Percentiles rank a stretch among this genome's conserved stretches.
phyloP scores from a whole-genome alignment of 1,140 invertebrate species.

The Orchestia grillus region DNA sequence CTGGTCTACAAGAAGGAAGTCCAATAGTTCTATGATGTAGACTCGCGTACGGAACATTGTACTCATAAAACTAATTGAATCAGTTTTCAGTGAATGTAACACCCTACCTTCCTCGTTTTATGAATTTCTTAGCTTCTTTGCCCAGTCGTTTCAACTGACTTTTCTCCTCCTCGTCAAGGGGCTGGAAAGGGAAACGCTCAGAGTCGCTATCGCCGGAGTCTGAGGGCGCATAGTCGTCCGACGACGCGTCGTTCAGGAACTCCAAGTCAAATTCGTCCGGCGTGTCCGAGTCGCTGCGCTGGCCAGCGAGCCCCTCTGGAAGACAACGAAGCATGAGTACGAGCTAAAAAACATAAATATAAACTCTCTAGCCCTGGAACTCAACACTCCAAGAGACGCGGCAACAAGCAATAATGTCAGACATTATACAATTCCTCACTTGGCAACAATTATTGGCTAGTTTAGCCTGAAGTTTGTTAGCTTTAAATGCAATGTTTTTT shows the following conservation, averaged over 20 bases:
- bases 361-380: background rate
- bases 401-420: too few relatives aligned
- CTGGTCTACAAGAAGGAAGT: too few relatives aligned
- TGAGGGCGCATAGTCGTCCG: constrained; percentile 66
- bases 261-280: constrained; percentile 65
- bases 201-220: constrained; percentile 60
- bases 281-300: constrained; percentile 51
- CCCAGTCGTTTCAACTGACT: constrained; percentile 56
- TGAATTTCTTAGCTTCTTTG: constrained; percentile 62
- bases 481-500: too few relatives aligned
- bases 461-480: too few relatives aligned
- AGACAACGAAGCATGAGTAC: background rate
- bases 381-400: too few relatives aligned
- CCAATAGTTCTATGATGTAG: too few relatives aligned
- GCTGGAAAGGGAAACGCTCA: constrained; percentile 22
- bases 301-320: background rate
- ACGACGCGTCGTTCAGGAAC: constrained; percentile 64
- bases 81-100: background rate
- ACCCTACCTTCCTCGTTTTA: constrained; percentile 54
- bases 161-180: constrained; percentile 57
- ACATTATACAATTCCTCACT: too few relatives aligned
- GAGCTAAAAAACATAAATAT: background rate
- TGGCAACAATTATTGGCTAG: too few relatives aligned
- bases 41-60: too few relatives aligned
- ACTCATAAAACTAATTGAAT: too few relatives aligned